A percentile compares a stretch with the other conserved stretches of the same genome.
These are phyloP conservation scores for Myanophis thanlyinensis DNA, from an alignment of 2,113 vertebrate species.

Conservation along the genomic window DNA sequence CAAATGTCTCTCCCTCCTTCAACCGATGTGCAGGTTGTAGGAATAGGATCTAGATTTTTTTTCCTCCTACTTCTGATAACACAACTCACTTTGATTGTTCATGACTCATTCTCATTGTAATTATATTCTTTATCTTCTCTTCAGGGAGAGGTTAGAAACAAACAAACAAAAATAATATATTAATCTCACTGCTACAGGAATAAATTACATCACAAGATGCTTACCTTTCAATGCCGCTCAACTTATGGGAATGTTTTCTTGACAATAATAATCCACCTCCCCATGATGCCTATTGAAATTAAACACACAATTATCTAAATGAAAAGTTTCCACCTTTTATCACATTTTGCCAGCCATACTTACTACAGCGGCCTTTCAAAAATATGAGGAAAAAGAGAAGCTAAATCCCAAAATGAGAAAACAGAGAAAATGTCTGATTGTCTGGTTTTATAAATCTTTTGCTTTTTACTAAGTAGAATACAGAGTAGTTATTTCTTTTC, in stretches of 20 bases:
- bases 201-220: background rate
- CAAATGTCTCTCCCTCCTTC: background rate
- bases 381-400: background rate
- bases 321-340: background rate
- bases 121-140: background rate
- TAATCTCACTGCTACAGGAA: background rate
- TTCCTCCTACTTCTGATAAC: background rate
- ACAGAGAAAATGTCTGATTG: background rate
- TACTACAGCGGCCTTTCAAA: background rate
- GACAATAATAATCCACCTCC: slow-evolving; percentile 69
- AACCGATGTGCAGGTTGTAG: background rate
- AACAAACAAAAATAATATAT: background rate
- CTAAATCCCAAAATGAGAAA: background rate
- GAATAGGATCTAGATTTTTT: background rate
- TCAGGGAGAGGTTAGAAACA: background rate
- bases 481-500: background rate
- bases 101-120: background rate
- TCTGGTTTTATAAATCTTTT: background rate
- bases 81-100: background rate
- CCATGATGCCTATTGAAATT: slow-evolving; percentile 66
- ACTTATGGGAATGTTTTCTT: slow-evolving; percentile 63
- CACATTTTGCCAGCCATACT: background rate
- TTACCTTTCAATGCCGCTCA: slow-evolving; percentile 70
- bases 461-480: background rate
- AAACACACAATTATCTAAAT: background rate